Evolutionary conservation across 2,797 vertebrate genomes (phyloP), one percentile per base, ranked within the genome.

Genomic region (Microctenopoma steveboyesi): DNA sequence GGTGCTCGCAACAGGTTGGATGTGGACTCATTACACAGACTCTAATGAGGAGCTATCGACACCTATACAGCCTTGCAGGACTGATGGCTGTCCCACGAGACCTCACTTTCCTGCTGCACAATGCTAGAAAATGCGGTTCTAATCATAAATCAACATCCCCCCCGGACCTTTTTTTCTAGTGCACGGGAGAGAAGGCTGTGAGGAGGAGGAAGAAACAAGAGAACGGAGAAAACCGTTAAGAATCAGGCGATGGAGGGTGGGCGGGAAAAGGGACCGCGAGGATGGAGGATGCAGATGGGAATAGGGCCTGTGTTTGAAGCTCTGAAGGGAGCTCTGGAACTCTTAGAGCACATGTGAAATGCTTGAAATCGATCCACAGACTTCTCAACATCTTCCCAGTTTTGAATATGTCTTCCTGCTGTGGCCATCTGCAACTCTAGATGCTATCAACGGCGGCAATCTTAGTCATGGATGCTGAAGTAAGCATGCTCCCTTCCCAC

Each of bases 1-100:
- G 64, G 58, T 56, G 37, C 47, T 18, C 2, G 46, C 40, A 81
- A 82, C 78, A 72, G 74, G 61, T 86, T 81, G 68, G 79, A 83
- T 74, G 54, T 69, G 52, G 69, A 79, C 78, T 88, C 76, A 85
- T 89, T 88, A 89, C 82, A 28, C 49, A 37, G 33, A 55, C 52
- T 79, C 70, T 86, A 84, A 89, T 88, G 81, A 84, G 81, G 56
- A 75, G 84, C 85, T 90, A 86, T 89, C 82, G 4, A 61, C 47
- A 48, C 59, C 63, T 75, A 74, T 86, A 66, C 72, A 28, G 57
- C 72, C 71, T 78, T 62, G 7, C 81, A 65, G 78, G 78, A 86
- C 47, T 89, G 91, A 91, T 80, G 68, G 78, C 71, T 56, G 50
- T 79, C 84, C 76, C 67, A 9, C 40, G 76, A 67, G 78, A 67